phyloP scores from a whole-genome alignment of 2,888 invertebrate species.

The Cinara cedri region DNA sequence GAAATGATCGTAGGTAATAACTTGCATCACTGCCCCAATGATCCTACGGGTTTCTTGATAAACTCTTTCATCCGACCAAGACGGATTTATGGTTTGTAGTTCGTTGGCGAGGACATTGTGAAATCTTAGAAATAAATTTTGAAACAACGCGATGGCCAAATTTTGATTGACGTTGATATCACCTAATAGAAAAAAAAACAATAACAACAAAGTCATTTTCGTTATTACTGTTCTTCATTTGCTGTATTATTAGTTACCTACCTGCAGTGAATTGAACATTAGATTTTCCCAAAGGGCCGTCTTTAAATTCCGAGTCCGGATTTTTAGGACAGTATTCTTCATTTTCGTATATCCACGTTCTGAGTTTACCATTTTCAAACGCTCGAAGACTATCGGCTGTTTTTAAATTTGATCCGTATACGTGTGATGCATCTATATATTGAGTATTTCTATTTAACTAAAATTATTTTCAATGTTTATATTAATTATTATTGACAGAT shows the following conservation, averaged over 20 bases:
- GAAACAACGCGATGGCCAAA: slow-evolving; percentile 41
- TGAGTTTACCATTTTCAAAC: slow-evolving; percentile 36
- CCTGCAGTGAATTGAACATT: slow-evolving; percentile 35
- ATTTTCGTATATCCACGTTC: neutral
- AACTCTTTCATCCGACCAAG: slow-evolving; percentile 36
- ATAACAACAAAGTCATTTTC: neutral
- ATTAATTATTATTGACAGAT: neutral
- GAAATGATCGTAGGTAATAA: slow-evolving; percentile 43
- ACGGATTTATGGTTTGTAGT: slow-evolving; percentile 13
- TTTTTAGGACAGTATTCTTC: slow-evolving; percentile 38
- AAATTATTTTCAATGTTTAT: neutral
- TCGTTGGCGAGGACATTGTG: slow-evolving; percentile 27
- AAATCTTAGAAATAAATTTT: slow-evolving; percentile 45
- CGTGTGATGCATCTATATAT: slow-evolving; percentile 42
- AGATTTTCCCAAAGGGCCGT: slow-evolving; percentile 28
- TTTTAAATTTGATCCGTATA: slow-evolving; percentile 27
- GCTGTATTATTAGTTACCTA: neutral
- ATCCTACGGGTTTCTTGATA: slow-evolving; percentile 45
- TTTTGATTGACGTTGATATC: slow-evolving; percentile 45
- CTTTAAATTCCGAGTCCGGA: slow-evolving; percentile 7
- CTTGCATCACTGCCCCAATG: slow-evolving; percentile 20
- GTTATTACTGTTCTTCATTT: neutral
- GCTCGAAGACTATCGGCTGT: slow-evolving; percentile 20
- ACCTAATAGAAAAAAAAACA: slow-evolving; percentile 43
- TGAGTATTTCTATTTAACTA: slow-evolving; percentile 43